A percentile compares a stretch with the other conserved stretches of the same genome.
Evolutionary conservation across 2,888 invertebrate species (phyloP).

Genomic region (Dryobotodes eremita): DNA sequence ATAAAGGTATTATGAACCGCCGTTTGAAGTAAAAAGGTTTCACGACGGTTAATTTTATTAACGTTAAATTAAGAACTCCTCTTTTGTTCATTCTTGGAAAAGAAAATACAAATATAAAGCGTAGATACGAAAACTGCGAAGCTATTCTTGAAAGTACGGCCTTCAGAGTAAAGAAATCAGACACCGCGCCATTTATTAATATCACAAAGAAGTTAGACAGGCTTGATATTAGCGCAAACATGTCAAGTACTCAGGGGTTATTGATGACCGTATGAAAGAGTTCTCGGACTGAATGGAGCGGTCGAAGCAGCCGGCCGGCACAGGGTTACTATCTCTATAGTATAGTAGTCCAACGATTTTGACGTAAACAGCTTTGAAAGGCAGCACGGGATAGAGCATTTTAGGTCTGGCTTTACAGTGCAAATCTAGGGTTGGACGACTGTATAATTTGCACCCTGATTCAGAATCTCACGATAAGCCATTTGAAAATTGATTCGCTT

Average conservation of each 20-base stretch:
- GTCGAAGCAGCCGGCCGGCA: conserved; percentile 97
- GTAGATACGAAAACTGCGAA: conserved; percentile 3
- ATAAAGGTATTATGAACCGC: background rate
- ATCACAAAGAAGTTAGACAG: conserved; percentile 54
- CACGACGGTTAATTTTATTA: background rate
- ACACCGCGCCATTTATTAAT: conserved; percentile 55
- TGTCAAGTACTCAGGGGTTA: conserved; percentile 93
- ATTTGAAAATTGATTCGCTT: conserved; percentile 23
- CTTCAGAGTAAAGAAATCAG: conserved; percentile 34
- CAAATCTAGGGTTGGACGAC: conserved; percentile 22
- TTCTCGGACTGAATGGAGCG: conserved; percentile 98
- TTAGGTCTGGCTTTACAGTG: conserved; percentile 35
- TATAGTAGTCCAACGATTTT: conserved; percentile 41
- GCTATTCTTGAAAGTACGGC: conserved; percentile 11
- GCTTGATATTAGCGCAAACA: conserved; percentile 60
- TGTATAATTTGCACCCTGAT: conserved; percentile 23
- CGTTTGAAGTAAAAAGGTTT: conserved; percentile 19
- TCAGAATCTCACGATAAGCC: background rate
- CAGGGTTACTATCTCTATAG: conserved; percentile 91
- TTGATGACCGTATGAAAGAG: conserved; percentile 99
- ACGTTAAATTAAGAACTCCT: conserved; percentile 13
- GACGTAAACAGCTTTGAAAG: conserved; percentile 52
- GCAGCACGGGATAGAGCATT: conserved; percentile 29
- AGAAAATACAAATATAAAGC: conserved; percentile 23
- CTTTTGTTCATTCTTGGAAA: background rate